phyloP scores from a whole-genome alignment of 1,140 invertebrate genomes.

The Dolichoris vasculosae region DNA sequence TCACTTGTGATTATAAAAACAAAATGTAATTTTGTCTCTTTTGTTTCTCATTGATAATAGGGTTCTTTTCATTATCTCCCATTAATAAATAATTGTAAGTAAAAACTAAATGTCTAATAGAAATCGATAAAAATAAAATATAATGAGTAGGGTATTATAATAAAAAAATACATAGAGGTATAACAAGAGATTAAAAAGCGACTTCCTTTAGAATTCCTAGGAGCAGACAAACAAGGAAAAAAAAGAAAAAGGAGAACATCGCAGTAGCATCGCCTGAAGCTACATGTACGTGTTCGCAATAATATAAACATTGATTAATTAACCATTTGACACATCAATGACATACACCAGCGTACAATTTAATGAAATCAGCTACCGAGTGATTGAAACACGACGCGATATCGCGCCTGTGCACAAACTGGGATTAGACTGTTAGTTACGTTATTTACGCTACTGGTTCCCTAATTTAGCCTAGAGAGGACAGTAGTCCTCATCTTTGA shows the following conservation, averaged over 20 bases:
- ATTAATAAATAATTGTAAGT: background rate
- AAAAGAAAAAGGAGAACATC: background rate
- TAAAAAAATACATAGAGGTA: background rate
- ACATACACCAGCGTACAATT: conserved; percentile 57
- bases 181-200: background rate
- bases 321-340: conserved; percentile 64
- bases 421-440: too few relatives aligned
- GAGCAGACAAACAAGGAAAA: too few relatives aligned
- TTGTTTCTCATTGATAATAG: background rate
- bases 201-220: too few relatives aligned
- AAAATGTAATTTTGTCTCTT: background rate
- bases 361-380: conserved; percentile 62
- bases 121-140: background rate
- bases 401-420: too few relatives aligned
- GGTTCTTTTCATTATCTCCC: background rate
- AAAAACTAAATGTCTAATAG: background rate
- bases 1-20: background rate
- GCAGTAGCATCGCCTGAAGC: conserved; percentile 50
- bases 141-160: background rate
- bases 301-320: conserved; percentile 72
- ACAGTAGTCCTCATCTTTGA: background rate
- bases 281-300: conserved; percentile 59
- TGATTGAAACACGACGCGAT: background rate
- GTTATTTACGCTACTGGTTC: conserved; percentile 21
- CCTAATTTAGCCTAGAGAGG: conserved; percentile 19